Evolutionary conservation across 2,888 invertebrate species (phyloP), one percentile per base, ranked within the genome.

Genomic region (Cyclophora albipunctata): DNA sequence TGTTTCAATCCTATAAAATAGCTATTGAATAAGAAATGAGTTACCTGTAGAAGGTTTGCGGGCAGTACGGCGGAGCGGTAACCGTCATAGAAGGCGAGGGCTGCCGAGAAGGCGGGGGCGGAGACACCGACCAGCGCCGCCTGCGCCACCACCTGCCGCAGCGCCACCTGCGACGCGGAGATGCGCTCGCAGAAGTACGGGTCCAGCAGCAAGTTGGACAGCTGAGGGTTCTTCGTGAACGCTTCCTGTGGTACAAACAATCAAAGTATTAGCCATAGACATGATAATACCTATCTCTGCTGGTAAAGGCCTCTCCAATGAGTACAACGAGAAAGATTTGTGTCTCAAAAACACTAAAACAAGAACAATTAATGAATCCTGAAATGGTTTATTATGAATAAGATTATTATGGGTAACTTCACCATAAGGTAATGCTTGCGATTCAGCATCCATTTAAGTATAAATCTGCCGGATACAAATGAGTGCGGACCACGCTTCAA

Each of bases 61-160:
- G 99, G 99, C 46, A 99, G 89, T 48, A 92, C 90, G 42, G 91
- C 93, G 2, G 94, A 92, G 50, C 98, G 92, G 81, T 97, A 99
- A 1, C 99, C 99, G 83, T 99, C 99, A 78, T 96, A 99, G 90
- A 99, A 99, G 7, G 98, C 95, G 40, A 99, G 90, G 0, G 99
- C 99, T 0, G 98, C 94, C 49, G 95, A 94, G 70, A 99, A 91
- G 0, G 97, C 96, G 0, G 99, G 99, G 7, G 95, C 94, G 0
- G 99, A 98, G 48, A 98, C 94, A n/a, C 98, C 99, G 63, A 92
- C 88, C 7, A 93, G 83, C 45, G 91, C 91, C 3, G 93, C 81
- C 86, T 92, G 69, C 79, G 91, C 87, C 2, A 98, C 94, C 45
- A 96, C 97, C 63, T 93, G 91, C 45, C 99, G 91, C 93, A 98